phyloP scores from a whole-genome alignment of 2,113 vertebrate genomes.

The Leucosticte australis region DNA sequence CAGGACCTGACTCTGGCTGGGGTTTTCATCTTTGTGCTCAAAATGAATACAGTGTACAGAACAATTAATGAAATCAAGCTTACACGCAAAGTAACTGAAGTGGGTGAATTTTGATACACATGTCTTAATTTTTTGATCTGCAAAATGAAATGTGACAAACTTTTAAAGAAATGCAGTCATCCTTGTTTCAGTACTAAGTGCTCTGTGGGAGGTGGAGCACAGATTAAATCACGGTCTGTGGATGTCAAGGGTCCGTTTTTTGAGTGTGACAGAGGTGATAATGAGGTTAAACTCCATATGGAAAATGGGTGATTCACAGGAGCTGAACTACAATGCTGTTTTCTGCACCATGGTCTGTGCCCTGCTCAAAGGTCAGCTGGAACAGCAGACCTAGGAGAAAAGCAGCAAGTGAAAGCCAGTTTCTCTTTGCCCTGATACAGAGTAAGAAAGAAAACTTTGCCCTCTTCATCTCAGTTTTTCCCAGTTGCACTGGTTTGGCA shows the following conservation, averaged over 20 bases:
- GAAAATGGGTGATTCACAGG: neutral
- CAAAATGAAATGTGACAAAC: conserved; percentile 18
- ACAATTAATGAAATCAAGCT: conserved; percentile 21
- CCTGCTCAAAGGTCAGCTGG: neutral
- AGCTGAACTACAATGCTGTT: neutral
- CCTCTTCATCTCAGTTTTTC: neutral
- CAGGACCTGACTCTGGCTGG: conserved; percentile 12
- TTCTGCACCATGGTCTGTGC: neutral
- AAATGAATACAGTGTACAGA: neutral
- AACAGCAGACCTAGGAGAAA: neutral
- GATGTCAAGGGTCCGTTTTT: conserved; percentile 11
- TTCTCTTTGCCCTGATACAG: neutral
- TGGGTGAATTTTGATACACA: conserved; percentile 30
- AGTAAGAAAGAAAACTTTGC: neutral
- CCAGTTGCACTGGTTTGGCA: neutral
- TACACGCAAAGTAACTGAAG: neutral
- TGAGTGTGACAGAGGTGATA: neutral
- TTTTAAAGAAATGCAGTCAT: neutral
- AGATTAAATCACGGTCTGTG: conserved; percentile 7
- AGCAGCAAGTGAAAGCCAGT: neutral
- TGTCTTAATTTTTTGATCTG: conserved; percentile 29
- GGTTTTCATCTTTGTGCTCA: conserved; percentile 40
- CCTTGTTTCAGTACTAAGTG: neutral
- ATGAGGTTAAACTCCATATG: conserved; percentile 1
- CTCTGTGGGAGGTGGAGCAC: conserved; percentile 2